Conservation (phyloP, 2,888 invertebrate species). For the Aphidius colemani region DNA sequence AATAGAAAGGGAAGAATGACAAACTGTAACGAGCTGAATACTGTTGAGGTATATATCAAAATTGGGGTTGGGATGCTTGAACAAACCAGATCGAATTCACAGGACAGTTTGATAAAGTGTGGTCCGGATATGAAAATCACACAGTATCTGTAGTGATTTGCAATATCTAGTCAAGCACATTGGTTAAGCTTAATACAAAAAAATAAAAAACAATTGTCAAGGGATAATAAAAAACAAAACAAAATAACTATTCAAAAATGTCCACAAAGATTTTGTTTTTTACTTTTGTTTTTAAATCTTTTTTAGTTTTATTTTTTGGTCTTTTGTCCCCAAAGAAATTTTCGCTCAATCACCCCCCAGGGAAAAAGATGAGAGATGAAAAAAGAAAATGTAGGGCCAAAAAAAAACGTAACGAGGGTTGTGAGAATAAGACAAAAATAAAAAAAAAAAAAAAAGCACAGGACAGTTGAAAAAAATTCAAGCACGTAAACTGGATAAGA, state of each 20-base stretch:
- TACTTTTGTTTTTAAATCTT: constrained; percentile 19
- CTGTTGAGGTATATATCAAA: not conserved
- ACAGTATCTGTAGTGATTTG: constrained; percentile 4
- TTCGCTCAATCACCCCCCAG: constrained; percentile 19
- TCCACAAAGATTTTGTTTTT: constrained; percentile 12
- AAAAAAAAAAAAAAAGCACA: constrained; percentile 24
- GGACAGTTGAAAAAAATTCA: constrained; percentile 18
- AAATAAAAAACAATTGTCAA: not conserved
- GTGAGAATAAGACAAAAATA: constrained; percentile 12
- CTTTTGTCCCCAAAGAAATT: constrained; percentile 7
- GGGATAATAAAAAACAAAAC: not conserved
- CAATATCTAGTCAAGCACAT: not conserved
- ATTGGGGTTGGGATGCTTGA: constrained; percentile 5
- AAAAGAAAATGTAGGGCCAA: constrained; percentile 1
- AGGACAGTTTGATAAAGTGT: constrained; percentile 21
- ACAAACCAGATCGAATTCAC: constrained; percentile 25
- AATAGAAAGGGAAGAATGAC: not conserved
- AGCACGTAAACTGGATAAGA: constrained; percentile 36
- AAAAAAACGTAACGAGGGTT: constrained; percentile 22
- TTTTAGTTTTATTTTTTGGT: constrained; percentile 14
- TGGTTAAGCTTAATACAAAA: not conserved
- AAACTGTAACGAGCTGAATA: constrained; percentile 10
- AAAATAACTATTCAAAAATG: not conserved
- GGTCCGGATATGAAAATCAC: constrained; percentile 4
- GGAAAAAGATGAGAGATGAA: constrained; percentile 4